phyloP scores from a whole-genome alignment of 2,888 invertebrate genomes.

The Eilema caniola region DNA sequence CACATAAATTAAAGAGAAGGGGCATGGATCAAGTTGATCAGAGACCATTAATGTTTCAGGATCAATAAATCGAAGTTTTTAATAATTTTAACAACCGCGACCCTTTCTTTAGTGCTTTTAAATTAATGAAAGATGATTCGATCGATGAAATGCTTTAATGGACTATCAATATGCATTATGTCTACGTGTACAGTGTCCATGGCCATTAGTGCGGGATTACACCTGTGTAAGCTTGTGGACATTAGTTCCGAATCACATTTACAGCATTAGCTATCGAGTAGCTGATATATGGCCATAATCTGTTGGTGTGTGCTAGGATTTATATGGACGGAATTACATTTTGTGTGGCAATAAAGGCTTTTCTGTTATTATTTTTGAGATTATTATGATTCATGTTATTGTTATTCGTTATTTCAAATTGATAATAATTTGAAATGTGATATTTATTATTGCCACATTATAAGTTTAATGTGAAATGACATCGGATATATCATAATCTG shows the following conservation, averaged over 20 bases:
- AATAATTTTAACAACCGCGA: conserved; percentile 66
- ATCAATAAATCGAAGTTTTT: conserved; percentile 50
- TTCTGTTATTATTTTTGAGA: conserved; percentile 37
- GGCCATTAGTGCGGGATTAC: conserved; percentile 69
- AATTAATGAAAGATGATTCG: conserved; percentile 71
- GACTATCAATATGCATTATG: conserved; percentile 76
- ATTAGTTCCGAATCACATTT: conserved; percentile 68
- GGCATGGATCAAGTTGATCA: conserved; percentile 37
- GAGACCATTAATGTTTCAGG: conserved; percentile 61
- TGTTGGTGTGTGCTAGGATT: conserved; percentile 52
- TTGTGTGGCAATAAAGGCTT: conserved; percentile 49
- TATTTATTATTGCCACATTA: conserved; percentile 3
- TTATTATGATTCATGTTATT: conserved; percentile 44
- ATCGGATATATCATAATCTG: not conserved
- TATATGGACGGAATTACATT: conserved; percentile 43
- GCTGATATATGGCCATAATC: conserved; percentile 69
- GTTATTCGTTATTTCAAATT: conserved; percentile 28
- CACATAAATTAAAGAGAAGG: conserved; percentile 32
- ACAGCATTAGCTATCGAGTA: conserved; percentile 61
- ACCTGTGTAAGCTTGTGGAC: conserved; percentile 69
- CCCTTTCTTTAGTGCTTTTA: conserved; percentile 57
- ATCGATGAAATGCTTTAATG: conserved; percentile 73
- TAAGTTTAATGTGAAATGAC: not conserved
- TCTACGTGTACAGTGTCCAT: conserved; percentile 46
- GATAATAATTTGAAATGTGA: conserved; percentile 11